Evolutionary conservation across 2,797 vertebrate species (phyloP), one percentile per base, ranked within the genome.

Genomic region (Fratercula arctica): DNA sequence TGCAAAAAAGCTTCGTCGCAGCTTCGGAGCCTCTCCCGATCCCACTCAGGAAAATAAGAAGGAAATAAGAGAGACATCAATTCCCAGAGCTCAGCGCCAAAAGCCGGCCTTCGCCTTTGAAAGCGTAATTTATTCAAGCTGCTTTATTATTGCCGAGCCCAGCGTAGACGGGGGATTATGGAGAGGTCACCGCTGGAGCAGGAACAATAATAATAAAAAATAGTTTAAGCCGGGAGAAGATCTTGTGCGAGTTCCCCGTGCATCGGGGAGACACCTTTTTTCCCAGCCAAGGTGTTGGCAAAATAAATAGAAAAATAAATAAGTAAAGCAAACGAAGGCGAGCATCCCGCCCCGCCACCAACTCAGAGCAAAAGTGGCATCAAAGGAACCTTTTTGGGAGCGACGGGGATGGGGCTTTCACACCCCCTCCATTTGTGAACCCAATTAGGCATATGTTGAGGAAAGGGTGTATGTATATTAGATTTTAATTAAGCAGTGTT

Each of bases 401-500:
- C 28, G 68, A 83, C 24, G 2, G 77, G 85, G 95, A 92, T 0
- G 56, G 53, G 66, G 90, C 84, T 69, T 97, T 95, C 95, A 92
- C 94, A 91, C 96, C 96, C 88, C 72, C 78, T 83, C 94, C 93
- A 86, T 84, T 93, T 97, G 92, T 96, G 97, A 98, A 97, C 97
- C 95, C 98, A 98, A 97, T 98, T 97, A 98, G 97, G 95, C 92
- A 68, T 97, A 98, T 97, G 98, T 89, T 97, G 97, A 97, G 97
- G 97, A 98, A 97, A 97, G 97, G 97, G 97, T 98, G 95, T 96
- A 97, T 97, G 98, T 98, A 98, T 98, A 98, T 98, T 98, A 98
- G 98, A 98, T 98, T 98, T 98, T 98, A 98, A 98, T 98, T 98
- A 98, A 98, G 98, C 98, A 97, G 97, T 98, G 98, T 98, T 98